A percentile compares a stretch with the other conserved stretches of the same genome.
Conservation (phyloP, 1,140 invertebrate species). For the Drosophila baimaii region DNA sequence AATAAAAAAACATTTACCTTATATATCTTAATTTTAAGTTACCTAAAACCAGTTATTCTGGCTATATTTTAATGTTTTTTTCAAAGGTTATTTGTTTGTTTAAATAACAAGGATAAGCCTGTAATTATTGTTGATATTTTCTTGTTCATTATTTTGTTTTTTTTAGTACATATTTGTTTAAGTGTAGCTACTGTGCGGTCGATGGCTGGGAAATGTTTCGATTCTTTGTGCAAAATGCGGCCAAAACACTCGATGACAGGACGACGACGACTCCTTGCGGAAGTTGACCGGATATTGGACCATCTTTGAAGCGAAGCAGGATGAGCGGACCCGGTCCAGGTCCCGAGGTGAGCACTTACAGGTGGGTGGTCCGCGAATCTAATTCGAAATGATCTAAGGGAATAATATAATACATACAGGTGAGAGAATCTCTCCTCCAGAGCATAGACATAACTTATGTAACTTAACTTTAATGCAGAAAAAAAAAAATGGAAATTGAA, state of each 20-base stretch:
- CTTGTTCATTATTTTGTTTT: background rate
- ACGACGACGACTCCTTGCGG: constrained; percentile 32
- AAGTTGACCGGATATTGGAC: constrained; percentile 57
- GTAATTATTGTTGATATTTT: background rate
- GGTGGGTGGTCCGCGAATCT: constrained; percentile 40
- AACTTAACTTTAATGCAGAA: background rate
- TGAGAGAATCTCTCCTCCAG: background rate
- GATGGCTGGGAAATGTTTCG: constrained; percentile 16
- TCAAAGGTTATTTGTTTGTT: background rate
- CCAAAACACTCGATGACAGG: constrained; percentile 46
- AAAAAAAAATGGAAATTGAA: background rate
- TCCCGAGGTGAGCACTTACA: constrained; percentile 29
- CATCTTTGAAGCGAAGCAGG: constrained; percentile 15
- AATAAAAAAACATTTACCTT: background rate
- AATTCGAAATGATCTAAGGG: constrained; percentile 11
- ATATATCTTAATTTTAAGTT: background rate
- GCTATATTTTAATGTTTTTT: background rate
- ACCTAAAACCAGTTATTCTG: too few relatives aligned
- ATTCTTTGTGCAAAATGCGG: constrained; percentile 46
- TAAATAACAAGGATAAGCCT: background rate
- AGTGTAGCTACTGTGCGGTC: constrained; percentile 36
- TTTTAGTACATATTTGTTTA: background rate
- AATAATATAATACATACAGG: constrained; percentile 20
- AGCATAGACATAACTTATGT: too few relatives aligned
- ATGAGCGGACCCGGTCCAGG: background rate